Percentiles rank a stretch among this genome's conserved stretches.
phyloP scores from a whole-genome alignment of 2,888 invertebrate species.

The Cerastis rubricosa region DNA sequence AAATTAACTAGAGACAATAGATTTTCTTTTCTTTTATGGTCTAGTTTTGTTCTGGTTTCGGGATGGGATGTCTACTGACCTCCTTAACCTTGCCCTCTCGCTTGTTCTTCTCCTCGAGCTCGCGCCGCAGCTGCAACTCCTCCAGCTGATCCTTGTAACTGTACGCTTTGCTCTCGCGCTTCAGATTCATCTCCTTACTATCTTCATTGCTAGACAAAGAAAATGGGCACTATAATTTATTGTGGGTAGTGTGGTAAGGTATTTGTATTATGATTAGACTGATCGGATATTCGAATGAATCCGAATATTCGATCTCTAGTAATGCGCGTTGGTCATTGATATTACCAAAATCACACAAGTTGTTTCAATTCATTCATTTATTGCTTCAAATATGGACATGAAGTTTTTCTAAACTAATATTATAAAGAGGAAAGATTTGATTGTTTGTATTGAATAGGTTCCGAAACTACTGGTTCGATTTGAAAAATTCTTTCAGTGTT shows the following conservation, averaged over 20 bases:
- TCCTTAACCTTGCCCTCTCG: constrained; percentile 94
- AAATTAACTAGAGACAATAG: not conserved
- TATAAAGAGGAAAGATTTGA: no score
- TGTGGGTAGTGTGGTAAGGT: no score
- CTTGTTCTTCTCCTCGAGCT: constrained; percentile 96
- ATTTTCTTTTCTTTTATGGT: not conserved
- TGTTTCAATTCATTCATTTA: no score
- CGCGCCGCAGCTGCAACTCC: constrained; percentile 97
- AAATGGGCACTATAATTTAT: not conserved
- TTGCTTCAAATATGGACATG: no score
- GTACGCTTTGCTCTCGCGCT: constrained; percentile 98
- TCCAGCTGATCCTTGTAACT: constrained; percentile 99
- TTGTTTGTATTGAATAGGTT: no score
- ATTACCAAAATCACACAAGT: no score
- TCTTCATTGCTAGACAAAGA: constrained; percentile 83
- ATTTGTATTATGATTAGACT: not conserved
- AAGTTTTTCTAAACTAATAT: no score
- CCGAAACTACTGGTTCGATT: no score
- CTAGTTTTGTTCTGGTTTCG: not conserved
- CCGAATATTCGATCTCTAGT: no score
- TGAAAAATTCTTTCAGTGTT: no score
- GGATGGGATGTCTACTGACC: constrained; percentile 66
- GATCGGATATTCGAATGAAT: no score
- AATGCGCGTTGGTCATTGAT: no score
- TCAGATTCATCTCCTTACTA: constrained; percentile 93